A percentile compares a stretch with the other conserved stretches of the same genome.
phyloP scores from a whole-genome alignment of 1,140 invertebrate species.

The Brachionus paranguensis region DNA sequence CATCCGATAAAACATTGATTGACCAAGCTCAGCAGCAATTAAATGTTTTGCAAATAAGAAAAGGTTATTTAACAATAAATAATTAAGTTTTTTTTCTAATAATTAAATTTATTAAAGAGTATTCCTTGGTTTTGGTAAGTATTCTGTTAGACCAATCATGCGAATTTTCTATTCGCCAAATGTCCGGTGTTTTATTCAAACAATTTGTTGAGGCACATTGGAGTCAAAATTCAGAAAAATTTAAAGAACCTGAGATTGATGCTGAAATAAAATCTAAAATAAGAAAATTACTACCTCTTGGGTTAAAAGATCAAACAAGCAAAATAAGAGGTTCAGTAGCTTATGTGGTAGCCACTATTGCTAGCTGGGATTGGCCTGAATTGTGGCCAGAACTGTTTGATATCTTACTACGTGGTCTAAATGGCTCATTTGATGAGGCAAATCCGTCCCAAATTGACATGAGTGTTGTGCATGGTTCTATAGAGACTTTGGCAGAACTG shows the following conservation, averaged over 20 bases:
- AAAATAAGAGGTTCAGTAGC: conserved; percentile 68
- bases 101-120: background rate
- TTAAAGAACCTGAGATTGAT: conserved; percentile 61
- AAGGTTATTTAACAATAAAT: background rate
- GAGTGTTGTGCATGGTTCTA: conserved; percentile 67
- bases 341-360: conserved; percentile 69
- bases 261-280: conserved; percentile 62
- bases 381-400: conserved; percentile 69
- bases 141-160: conserved; percentile 13
- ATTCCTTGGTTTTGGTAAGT: conserved; percentile 31
- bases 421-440: conserved; percentile 50
- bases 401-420: conserved; percentile 63
- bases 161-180: conserved; percentile 59
- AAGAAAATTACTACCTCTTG: conserved; percentile 64
- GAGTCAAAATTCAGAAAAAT: conserved; percentile 62
- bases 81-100: background rate
- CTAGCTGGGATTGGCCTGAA: conserved; percentile 73
- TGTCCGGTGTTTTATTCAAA: conserved; percentile 68
- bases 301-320: conserved; percentile 66
- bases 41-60: conserved; percentile 27
- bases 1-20: background rate
- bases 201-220: conserved; percentile 72
- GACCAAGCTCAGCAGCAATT: conserved; percentile 28
- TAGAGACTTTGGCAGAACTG: conserved; percentile 69
- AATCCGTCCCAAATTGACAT: conserved; percentile 40